phyloP scores from a whole-genome alignment of 64 coral and sea anemone species.

The Porites australiensis region DNA sequence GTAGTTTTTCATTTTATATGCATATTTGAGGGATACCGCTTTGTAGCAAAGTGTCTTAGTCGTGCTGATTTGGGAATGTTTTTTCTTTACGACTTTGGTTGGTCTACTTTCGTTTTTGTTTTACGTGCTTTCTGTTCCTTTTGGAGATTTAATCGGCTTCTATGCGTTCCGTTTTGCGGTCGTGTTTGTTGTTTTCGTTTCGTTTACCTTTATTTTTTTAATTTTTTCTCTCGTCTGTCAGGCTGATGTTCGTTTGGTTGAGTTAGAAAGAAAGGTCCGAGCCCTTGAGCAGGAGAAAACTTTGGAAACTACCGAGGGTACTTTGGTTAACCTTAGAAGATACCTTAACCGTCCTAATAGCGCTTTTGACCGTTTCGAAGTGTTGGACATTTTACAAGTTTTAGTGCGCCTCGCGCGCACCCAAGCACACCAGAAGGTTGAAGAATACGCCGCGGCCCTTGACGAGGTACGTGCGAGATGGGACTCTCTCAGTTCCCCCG shows the following conservation, averaged over 20 bases:
- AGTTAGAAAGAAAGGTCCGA: not conserved
- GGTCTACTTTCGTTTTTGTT: not conserved
- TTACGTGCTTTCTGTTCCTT: not conserved
- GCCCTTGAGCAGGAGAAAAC: too few relatives aligned
- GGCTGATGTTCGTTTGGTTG: not conserved
- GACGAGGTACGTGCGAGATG: not conserved
- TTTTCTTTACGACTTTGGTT: not conserved
- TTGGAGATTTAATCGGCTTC: not conserved
- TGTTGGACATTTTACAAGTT: conserved; percentile 5
- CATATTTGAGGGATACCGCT: not conserved
- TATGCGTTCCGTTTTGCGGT: not conserved
- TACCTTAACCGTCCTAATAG: too few relatives aligned
- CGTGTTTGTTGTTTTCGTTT: not conserved
- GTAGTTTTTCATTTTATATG: not conserved
- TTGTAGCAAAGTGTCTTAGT: not conserved
- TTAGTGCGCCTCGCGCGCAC: not conserved
- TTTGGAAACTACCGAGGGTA: too few relatives aligned
- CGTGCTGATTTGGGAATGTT: too few relatives aligned
- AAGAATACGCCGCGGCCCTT: not conserved
- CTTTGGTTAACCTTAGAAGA: too few relatives aligned
- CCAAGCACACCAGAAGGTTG: not conserved
- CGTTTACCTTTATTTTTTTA: not conserved
- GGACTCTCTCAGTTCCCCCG: not conserved
- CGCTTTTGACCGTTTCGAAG: conserved; percentile 30
- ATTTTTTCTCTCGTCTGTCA: not conserved